Conservation (phyloP, 2,888 invertebrate genomes). For the Leucoma salicis region DNA sequence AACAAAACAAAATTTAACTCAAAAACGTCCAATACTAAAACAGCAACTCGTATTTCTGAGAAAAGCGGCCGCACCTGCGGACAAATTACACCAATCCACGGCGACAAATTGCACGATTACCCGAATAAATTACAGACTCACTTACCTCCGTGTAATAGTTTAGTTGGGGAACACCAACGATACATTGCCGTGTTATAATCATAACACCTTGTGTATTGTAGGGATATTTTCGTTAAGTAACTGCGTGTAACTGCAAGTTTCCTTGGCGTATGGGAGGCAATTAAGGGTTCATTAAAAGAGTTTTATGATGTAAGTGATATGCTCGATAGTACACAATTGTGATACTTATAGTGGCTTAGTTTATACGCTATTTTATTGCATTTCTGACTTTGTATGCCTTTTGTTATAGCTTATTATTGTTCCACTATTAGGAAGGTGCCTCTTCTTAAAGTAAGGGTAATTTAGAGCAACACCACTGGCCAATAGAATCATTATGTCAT, state of each 20-base stretch:
- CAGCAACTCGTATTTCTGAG: conserved; percentile 22
- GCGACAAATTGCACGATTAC: conserved; percentile 68
- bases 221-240: conserved; percentile 7
- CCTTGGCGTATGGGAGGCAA: conserved; percentile 2
- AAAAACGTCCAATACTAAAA: conserved; percentile 14
- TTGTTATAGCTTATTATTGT: too few relatives aligned
- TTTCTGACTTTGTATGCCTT: too few relatives aligned
- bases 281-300: not conserved
- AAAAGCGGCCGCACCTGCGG: conserved; percentile 54
- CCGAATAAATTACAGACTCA: conserved; percentile 64
- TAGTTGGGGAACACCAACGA: conserved; percentile 35
- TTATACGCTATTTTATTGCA: too few relatives aligned
- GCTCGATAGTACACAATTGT: too few relatives aligned
- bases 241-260: conserved; percentile 5
- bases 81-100: conserved; percentile 58
- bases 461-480: too few relatives aligned
- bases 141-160: conserved; percentile 43
- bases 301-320: not conserved
- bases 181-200: conserved; percentile 41
- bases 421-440: too few relatives aligned
- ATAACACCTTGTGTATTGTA: conserved; percentile 17
- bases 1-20: conserved; percentile 19
- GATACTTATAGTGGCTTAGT: too few relatives aligned
- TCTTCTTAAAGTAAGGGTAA: too few relatives aligned
- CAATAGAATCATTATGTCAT: too few relatives aligned